phyloP scores from a whole-genome alignment of 2,113 vertebrate species.

The Pelmatolapia mariae region DNA sequence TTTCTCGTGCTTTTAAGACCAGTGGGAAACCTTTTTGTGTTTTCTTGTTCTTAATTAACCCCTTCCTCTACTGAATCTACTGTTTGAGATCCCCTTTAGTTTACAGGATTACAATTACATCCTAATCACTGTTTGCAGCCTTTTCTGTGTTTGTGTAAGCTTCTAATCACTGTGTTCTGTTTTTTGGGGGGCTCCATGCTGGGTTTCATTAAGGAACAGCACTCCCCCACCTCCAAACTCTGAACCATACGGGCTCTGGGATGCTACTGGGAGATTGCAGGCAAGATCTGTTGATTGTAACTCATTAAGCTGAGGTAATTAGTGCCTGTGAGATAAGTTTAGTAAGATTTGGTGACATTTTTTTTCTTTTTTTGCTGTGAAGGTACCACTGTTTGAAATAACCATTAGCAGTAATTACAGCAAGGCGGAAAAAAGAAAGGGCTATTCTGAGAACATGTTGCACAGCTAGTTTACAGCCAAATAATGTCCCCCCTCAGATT shows the following conservation, averaged over 20 bases:
- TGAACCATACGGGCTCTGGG: constrained; percentile 24
- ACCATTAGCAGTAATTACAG: constrained; percentile 34
- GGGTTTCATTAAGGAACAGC: constrained; percentile 60
- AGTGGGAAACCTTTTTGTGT: neutral
- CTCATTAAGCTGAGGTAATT: constrained; percentile 55
- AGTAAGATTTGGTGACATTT: constrained; percentile 37
- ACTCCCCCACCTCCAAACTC: constrained; percentile 40
- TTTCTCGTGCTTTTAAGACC: neutral
- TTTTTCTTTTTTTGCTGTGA: constrained; percentile 10
- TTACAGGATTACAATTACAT: constrained; percentile 55
- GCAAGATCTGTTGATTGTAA: constrained; percentile 50
- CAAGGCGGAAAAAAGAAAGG: constrained; percentile 15
- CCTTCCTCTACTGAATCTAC: constrained; percentile 1
- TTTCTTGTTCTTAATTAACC: constrained; percentile 27
- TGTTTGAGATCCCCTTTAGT: neutral
- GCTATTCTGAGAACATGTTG: neutral
- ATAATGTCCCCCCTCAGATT: neutral
- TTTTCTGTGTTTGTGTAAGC: constrained; percentile 52
- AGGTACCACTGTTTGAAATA: constrained; percentile 28
- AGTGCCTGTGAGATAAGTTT: constrained; percentile 47
- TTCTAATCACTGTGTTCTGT: constrained; percentile 61
- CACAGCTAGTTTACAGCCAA: neutral
- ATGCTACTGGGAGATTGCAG: constrained; percentile 42
- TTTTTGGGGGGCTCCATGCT: constrained; percentile 51
- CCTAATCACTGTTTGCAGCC: constrained; percentile 62